These are phyloP conservation scores for Palythoa grandis DNA, from an alignment of 92 coral and sea anemone genomes.

Conservation along the genomic window DNA sequence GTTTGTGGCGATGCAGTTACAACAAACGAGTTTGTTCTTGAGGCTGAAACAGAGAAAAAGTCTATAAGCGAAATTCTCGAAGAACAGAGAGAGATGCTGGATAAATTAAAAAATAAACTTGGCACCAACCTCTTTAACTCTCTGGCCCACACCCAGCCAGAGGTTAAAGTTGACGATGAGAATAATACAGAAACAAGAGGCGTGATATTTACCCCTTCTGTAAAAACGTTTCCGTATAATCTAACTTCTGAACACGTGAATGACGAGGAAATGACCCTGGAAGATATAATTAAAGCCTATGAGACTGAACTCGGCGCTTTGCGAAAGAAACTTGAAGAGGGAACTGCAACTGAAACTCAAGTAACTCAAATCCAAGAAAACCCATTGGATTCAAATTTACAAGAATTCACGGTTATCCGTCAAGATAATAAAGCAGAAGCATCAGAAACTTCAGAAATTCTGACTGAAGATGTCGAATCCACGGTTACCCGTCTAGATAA, in stretches of 20 bases:
- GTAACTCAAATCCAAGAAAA: background rate
- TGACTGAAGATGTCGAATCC: too few species aligned
- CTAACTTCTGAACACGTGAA: conserved; percentile 61
- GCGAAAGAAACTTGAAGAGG: conserved; percentile 58
- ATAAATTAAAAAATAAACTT: conserved; percentile 39
- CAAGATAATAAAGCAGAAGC: too few species aligned
- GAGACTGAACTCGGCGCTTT: conserved; percentile 62
- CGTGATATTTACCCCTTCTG: background rate
- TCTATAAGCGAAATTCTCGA: conserved; percentile 57
- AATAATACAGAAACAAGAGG: background rate
- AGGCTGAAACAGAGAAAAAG: conserved; percentile 41
- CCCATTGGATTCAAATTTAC: too few species aligned
- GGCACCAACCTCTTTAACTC: conserved; percentile 58
- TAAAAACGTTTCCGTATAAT: background rate
- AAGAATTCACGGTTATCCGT: too few species aligned
- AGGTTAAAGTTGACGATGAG: background rate
- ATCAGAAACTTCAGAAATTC: too few species aligned
- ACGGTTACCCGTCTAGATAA: too few species aligned
- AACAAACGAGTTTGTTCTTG: conserved; percentile 39
- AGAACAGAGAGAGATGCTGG: conserved; percentile 57
- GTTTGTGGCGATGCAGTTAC: conserved; percentile 8
- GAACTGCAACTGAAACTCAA: background rate
- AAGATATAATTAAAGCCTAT: conserved; percentile 62
- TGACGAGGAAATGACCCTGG: conserved; percentile 60
- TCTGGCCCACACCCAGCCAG: conserved; percentile 19